Evolutionary conservation across 2,113 vertebrate species (phyloP).

Genomic region (Odobenus rosmarus): DNA sequence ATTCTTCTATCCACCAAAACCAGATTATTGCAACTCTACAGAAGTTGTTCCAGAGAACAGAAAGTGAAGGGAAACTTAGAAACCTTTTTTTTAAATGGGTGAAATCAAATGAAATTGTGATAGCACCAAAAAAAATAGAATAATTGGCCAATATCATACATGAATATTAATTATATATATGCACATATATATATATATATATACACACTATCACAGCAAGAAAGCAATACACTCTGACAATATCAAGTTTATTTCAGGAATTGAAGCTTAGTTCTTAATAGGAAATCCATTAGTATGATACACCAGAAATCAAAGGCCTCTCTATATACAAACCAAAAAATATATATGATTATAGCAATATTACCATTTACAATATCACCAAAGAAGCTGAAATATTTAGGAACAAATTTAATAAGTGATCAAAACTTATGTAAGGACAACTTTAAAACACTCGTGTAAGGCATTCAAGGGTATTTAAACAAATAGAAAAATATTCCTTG

Average conservation of each 20-base stretch:
- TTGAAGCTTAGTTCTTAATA: not conserved
- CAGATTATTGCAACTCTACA: not conserved
- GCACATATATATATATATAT: not conserved
- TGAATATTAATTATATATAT: not conserved
- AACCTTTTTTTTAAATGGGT: not conserved
- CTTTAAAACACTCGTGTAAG: not conserved
- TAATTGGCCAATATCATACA: not conserved
- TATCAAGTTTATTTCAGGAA: not conserved
- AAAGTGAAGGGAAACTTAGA: not conserved
- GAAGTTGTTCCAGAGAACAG: not conserved
- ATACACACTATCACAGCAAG: not conserved
- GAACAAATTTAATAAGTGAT: not conserved
- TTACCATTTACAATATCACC: not conserved
- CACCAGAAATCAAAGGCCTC: not conserved
- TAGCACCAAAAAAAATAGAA: not conserved
- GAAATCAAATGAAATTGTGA: not conserved
- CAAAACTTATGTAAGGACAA: not conserved
- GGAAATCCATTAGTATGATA: not conserved
- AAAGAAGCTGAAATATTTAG: not conserved
- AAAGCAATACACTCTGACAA: not conserved
- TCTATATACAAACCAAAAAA: not conserved
- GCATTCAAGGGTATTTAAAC: not conserved
- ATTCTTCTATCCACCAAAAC: not conserved
- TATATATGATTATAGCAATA: not conserved
- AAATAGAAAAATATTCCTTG: not conserved